These are phyloP conservation scores for Ceratina japonica DNA, from an alignment of 1,140 invertebrate species.

Conservation along the genomic window DNA sequence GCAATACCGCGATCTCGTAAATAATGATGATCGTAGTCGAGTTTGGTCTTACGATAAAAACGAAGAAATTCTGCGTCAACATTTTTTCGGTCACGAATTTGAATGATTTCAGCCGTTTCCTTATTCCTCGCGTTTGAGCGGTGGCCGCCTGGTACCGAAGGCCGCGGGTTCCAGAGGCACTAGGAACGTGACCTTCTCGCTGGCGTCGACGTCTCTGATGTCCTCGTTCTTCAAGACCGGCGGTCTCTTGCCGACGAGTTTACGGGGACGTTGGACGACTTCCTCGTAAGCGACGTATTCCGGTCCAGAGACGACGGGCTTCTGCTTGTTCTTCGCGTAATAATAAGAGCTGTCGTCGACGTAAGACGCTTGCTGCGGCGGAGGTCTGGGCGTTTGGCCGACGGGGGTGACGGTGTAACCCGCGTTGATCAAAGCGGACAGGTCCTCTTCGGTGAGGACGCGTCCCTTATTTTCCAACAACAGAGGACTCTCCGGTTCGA, in stretches of 20 bases:
- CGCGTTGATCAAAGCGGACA: conserved; percentile 73
- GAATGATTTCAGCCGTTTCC: too few species aligned
- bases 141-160: conserved; percentile 70
- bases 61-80: too few species aligned
- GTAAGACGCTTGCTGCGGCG: conserved; percentile 59
- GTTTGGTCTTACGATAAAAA: too few species aligned
- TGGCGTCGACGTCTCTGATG: conserved; percentile 66
- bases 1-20: too few species aligned
- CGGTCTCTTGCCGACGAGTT: conserved; percentile 69
- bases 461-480: conserved; percentile 64
- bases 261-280: conserved; percentile 62
- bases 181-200: conserved; percentile 76
- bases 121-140: conserved; percentile 49
- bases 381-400: conserved; percentile 64
- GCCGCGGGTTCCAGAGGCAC: conserved; percentile 71
- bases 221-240: conserved; percentile 72
- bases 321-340: conserved; percentile 75
- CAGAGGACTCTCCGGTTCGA: too few species aligned
- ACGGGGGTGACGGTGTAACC: conserved; percentile 75
- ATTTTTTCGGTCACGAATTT: too few species aligned
- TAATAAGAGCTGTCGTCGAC: conserved; percentile 66
- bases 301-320: conserved; percentile 64
- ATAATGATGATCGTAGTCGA: too few species aligned
- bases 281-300: conserved; percentile 72
- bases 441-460: conserved; percentile 72